Base-by-base conservation (phyloP, 2,113 vertebrate species). In the Sebastes fasciatus region DNA sequence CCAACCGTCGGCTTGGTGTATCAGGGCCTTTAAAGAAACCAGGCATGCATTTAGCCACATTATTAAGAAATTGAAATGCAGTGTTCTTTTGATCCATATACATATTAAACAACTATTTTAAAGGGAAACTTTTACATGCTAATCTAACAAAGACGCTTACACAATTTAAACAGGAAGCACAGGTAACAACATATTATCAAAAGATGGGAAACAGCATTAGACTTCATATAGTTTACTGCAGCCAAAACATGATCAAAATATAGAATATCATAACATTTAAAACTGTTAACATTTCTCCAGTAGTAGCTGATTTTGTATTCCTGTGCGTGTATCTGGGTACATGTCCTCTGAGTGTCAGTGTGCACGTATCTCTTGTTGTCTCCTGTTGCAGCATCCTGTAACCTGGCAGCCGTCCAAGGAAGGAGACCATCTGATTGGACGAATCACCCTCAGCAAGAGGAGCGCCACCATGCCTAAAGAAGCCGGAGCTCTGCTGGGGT, bases 401-500 rank as follows among this genome's bases (percentile, higher is more conserved):
- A 98, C 97, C 91, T 99, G 98, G 98, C 98, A 99, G 52, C 98
- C 98, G 54, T 99, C 98, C 87, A 99, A 99, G 92, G 98, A 99
- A 84, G 98, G 98, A 57, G 98, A 99, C 94, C 97, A 98, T 94
- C 96, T 98, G 88, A 99, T 99, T 87, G 98, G 98, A 69, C 96
- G 97, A 88, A 98, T 99, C 94, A 97, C 98, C 90, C 96, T 99
- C 87, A 99, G 98, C 92, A 99, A 99, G 90, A 97, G 97, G 95
- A 97, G 96, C 82, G 96, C 97, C 87, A 95, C 96, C 80, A 98
- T 99, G 98, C 96, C 98, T 69, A 99, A 98, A 95, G 98, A 99
- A 91, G 97, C 98, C n/a, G 98, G 98, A 57, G 96, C 98, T 92
- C 94, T 99, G 84, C 88, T 99, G 80, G 98, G 98, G 76, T 94